Evolutionary conservation across 2,113 vertebrate species (phyloP).

Genomic region (Atlantisia rogersi): DNA sequence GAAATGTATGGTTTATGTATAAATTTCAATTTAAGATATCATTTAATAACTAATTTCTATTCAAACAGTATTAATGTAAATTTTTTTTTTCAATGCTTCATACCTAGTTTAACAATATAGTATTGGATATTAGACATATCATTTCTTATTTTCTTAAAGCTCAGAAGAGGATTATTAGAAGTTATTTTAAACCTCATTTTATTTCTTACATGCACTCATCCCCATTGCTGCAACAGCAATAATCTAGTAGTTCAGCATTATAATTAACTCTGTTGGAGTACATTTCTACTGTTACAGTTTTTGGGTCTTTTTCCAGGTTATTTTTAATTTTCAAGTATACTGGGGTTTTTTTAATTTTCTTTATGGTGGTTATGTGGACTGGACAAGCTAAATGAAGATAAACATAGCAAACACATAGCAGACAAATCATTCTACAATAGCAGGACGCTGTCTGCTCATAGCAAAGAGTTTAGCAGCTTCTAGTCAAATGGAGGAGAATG

Average conservation of each 20-base stretch:
- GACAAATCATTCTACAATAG: not conserved
- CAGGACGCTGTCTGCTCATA: not conserved
- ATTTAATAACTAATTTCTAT: not conserved
- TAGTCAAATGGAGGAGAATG: not conserved
- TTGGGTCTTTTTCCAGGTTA: not conserved
- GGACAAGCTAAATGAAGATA: not conserved
- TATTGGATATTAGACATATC: not conserved
- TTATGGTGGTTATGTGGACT: not conserved
- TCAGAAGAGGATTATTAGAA: not conserved
- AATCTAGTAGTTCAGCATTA: not conserved
- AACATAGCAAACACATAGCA: not conserved
- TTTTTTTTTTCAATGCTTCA: not conserved
- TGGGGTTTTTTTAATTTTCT: not conserved
- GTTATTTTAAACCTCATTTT: not conserved
- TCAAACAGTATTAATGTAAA: not conserved
- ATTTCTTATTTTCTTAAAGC: not conserved
- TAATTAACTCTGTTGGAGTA: not conserved
- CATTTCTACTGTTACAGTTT: not conserved
- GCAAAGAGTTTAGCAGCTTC: not conserved
- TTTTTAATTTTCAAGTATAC: not conserved
- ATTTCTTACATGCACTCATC: not conserved
- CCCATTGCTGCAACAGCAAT: not conserved
- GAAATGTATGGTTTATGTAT: not conserved
- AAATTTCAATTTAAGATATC: not conserved
- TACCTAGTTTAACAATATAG: not conserved